A percentile compares a stretch with the other conserved stretches of the same genome.
Evolutionary conservation across 2,888 invertebrate genomes (phyloP).

Genomic region (Penaeus monodon): DNA sequence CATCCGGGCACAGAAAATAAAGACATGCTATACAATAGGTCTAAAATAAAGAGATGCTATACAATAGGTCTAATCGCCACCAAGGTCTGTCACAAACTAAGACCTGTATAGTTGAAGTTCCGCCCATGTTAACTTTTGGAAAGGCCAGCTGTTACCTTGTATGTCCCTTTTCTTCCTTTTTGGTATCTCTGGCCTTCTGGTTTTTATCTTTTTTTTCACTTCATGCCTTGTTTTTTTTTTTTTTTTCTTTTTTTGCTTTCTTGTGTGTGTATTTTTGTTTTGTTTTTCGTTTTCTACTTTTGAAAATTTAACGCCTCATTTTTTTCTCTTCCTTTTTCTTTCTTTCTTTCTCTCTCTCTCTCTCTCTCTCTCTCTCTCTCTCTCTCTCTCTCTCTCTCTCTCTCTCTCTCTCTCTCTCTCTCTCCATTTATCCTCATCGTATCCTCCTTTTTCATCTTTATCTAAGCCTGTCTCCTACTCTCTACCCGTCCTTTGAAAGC

Average conservation of each 20-base stretch:
- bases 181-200: background rate
- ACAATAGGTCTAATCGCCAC: no score
- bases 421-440: background rate
- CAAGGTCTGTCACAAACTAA: no score
- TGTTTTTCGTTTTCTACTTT: background rate
- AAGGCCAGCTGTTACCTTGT: no score
- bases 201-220: background rate
- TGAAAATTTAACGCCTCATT: background rate
- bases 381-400: background rate
- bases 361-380: background rate
- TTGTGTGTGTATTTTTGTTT: no score
- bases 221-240: background rate
- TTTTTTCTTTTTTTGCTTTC: background rate
- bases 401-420: background rate
- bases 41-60: no score
- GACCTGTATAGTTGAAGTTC: no score
- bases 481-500: background rate
- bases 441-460: background rate
- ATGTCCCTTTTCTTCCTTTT: background rate
- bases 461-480: background rate
- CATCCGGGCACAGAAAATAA: no score
- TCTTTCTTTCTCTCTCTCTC: background rate
- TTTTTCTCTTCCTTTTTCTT: background rate
- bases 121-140: no score
- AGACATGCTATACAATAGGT: no score